Base-by-base conservation (phyloP, 2,888 invertebrate species). In the Trichopoda pennipes region DNA sequence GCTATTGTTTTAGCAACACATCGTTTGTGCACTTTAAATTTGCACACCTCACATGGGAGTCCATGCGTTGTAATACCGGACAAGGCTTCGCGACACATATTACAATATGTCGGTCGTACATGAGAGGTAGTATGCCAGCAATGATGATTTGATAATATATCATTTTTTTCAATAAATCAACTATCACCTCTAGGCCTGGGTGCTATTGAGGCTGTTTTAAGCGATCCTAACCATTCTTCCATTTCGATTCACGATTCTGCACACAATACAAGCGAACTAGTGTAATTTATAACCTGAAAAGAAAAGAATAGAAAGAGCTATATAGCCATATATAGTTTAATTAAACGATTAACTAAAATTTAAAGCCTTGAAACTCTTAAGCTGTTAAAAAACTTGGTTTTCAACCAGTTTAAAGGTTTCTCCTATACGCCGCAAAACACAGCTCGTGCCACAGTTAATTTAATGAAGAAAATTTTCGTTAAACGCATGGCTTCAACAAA, bases 1-100 rank as follows among this genome's bases (percentile, higher is more conserved):
- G 96, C 96, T 88, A 96, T 95, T 72, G 98, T 97, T 88, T 97
- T 96, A 73, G 95, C 94, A 0, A 97, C 98, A 91, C 99, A 99
- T 72, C 97, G 93, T 92, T 98, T 98, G 92, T 99, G 99, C 81
- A 97, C 97, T 91, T 99, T 98, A 92, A 96, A 97, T 92, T 99
- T 99, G 93, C 99, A 99, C 47, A 99, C 96, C 92, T 98, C 98
- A 92, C 99, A 99, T 85, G 98, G 98, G 44, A 98, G 94, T 49
- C 98, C 98, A 90, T 98, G 98, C 84, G 98, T 97, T 1, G 98
- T 98, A 53, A 98, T 97, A 64, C 98, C 98, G 90, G 93, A 95
- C 56, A 99, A 93, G 19, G 97, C 96, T 89, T 99, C 98, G 80
- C 97, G 93, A 91, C 99, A 99, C 53, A 99, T 97, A 92, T 99